Conservation (phyloP, 2,888 invertebrate genomes). For the Dolomedes plantarius region DNA sequence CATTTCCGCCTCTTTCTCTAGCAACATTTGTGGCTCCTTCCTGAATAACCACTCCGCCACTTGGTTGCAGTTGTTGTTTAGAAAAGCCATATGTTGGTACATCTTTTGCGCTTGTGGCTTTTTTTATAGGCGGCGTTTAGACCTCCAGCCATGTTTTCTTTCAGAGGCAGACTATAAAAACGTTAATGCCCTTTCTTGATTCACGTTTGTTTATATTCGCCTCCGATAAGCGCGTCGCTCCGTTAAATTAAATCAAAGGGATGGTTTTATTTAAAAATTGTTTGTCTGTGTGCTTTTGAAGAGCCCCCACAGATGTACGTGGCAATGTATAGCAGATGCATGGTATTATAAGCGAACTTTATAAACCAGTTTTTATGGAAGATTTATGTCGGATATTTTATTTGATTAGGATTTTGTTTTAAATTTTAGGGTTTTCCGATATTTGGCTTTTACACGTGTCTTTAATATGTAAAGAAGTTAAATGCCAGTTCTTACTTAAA, state of each 20-base stretch:
- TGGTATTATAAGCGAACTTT: too few species aligned
- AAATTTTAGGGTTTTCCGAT: too few species aligned
- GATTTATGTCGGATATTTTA: too few species aligned
- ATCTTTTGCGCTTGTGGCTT: not conserved
- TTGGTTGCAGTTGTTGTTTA: not conserved
- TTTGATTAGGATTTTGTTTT: too few species aligned
- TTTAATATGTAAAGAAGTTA: too few species aligned
- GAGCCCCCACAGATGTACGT: too few species aligned
- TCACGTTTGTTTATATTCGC: constrained; percentile 27
- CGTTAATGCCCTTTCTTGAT: constrained; percentile 37
- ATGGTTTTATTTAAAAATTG: not conserved
- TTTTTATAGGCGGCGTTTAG: not conserved
- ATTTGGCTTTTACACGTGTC: too few species aligned
- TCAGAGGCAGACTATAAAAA: constrained; percentile 47
- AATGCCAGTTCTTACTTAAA: too few species aligned
- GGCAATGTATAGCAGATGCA: too few species aligned
- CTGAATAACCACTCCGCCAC: not conserved
- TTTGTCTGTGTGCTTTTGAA: not conserved
- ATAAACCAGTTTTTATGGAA: too few species aligned
- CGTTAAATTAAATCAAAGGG: constrained; percentile 45
- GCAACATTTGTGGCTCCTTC: not conserved
- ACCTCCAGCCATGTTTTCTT: constrained; percentile 14
- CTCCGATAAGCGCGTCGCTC: not conserved
- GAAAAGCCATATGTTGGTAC: not conserved
- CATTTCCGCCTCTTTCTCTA: too few species aligned